Conservation (phyloP, 2,797 vertebrate genomes). For the Melanotaenia parkinsoni region DNA sequence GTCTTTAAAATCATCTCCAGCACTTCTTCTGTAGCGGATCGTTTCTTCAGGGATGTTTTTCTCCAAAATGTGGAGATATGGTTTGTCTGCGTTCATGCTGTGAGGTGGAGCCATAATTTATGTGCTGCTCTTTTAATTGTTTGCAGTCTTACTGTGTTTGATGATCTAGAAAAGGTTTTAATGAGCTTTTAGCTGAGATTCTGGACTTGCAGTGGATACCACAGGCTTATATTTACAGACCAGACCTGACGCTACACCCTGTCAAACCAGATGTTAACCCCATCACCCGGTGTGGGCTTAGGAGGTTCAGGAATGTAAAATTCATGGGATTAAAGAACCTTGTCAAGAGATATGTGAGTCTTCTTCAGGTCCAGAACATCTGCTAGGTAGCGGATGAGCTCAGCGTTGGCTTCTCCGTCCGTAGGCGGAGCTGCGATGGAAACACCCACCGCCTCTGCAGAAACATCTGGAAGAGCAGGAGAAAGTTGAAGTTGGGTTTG, state of each 20-base stretch:
- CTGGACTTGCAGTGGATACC: too few species aligned
- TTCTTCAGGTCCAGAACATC: constrained; percentile 90
- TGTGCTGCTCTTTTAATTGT: too few species aligned
- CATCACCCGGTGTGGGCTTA: background rate
- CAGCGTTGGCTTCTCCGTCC: constrained; percentile 92
- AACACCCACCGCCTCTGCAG: constrained; percentile 85
- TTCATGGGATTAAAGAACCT: constrained; percentile 78
- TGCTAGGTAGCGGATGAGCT: constrained; percentile 89
- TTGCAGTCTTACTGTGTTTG: too few species aligned
- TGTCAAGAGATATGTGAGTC: constrained; percentile 87
- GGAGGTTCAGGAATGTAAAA: background rate
- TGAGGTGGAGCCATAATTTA: too few species aligned
- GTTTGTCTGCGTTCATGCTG: too few species aligned
- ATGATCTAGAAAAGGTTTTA: too few species aligned
- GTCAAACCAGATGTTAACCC: too few species aligned
- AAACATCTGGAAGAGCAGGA: constrained; percentile 80
- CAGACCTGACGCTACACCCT: too few species aligned
- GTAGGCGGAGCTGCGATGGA: constrained; percentile 91
- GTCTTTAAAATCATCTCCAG: too few species aligned
- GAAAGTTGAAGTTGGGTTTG: background rate
- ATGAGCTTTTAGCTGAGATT: too few species aligned
- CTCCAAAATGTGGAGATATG: too few species aligned
- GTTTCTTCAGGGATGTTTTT: background rate
- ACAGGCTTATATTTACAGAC: too few species aligned
- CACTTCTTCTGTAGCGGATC: background rate